Evolutionary conservation across 1,140 invertebrate genomes (phyloP), one percentile per base, ranked within the genome.

Genomic region (Brachionus sp.): DNA sequence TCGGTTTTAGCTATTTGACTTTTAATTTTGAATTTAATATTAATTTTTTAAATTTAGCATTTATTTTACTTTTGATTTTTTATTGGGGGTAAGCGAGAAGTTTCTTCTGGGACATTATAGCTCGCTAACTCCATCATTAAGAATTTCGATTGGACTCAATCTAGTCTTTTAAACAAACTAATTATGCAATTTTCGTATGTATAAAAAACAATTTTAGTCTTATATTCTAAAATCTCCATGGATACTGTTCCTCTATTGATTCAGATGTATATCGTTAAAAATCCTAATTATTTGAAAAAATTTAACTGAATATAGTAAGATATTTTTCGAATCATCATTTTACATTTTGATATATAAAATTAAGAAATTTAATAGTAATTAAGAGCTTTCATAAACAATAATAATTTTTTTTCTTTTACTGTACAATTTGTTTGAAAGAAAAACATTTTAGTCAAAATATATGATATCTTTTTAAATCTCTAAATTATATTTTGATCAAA

Each of bases 121-220:
- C 16, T 39, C 2, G 35, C 66, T 37, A 70, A 39, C 37, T 70
- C 66, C 66, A 70, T 70, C 19, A 57, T 70, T 70, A n/a, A 39
- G 12, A 16, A 37, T 70, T 39, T 70, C 16, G 37, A 9, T 19
- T 66, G 12, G 5, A 66, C n/a, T 66, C 29, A 12, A 37, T 66
- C n/a, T 37, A 16, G 23, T 39, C 37, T 70, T 37, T n/a, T 70
- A 42, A 42, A 19, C 9, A 16, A 70, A 39, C 6, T 39, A 70
- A 70, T 70, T 70, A 70, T 70, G 66, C 66, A 39, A 70, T 70
- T 70, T 66, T 33, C 13, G 5, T 66, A 33, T 37, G 3, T 33
- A 25, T 16, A 66, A 29, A 9, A 66, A 66, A n/a, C 12, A 66
- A 66, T 23, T 66, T 66, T 66, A 29, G 33, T 3, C 16, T 66